Evolutionary conservation across 2,888 invertebrate genomes (phyloP), one percentile per base, ranked within the genome.

Genomic region (Oligia fasciuncula): DNA sequence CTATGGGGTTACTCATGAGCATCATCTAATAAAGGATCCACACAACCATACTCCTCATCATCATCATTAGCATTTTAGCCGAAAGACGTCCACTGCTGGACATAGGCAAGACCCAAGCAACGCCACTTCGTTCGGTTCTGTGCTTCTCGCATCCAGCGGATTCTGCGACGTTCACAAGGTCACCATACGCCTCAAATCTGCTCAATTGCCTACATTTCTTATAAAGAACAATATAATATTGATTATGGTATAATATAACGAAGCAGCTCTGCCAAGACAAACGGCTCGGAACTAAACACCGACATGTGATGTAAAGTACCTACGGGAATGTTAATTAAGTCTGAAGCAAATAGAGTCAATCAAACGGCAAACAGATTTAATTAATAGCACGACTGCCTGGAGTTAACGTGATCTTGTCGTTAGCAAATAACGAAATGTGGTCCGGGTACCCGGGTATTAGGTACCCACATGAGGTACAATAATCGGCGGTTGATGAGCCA

Each of bases 361-460:
- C 93, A 94, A 95, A 94, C 91, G 91, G 93, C 93, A 94, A 95
- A 95, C 94, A 95, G 94, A 95, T 95, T 96, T 95, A 96, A 96
- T 96, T 95, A 96, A 95, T 95, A 94, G 92, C 93, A 91, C 88
- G 92, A 91, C 92, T 92, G 92, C 93, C 93, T 92, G 91, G 92
- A 92, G 93, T 94, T 93, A 94, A 93, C 92, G 85, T 90, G 91
- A 89, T 93, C 93, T 92, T 93, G 94, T 95, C 93, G 92, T 92
- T 91, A 85, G 92, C 91, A 94, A 94, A 94, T 90, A 92, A 75
- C 84, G 83, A 77, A 86, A 75, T 85, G 81, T 69, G 73, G 54
- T 81, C 70, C 62, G 60, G 54, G 51, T 72, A 65, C 63, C n/a
- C 51, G 43, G 66, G 65, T 85, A 77, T 79, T 71, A 54, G 43